Evolutionary conservation across 1,140 invertebrate genomes (phyloP).

Genomic region (Drosophila grimshawi): DNA sequence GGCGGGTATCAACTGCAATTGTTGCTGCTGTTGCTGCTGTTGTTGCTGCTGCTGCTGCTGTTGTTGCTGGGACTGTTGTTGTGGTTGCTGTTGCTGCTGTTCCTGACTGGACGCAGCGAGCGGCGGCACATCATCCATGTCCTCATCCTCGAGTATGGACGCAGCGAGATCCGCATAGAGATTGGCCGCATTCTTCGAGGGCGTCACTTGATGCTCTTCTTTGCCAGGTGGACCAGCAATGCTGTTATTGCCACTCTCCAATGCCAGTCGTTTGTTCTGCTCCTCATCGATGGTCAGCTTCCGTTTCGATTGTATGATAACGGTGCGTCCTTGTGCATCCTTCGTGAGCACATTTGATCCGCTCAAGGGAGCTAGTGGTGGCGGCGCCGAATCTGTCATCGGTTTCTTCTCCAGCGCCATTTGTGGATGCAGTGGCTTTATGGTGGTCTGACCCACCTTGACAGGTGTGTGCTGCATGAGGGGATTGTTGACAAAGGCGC

Average conservation of each 20-base stretch:
- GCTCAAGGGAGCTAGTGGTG: slow-evolving; percentile 85
- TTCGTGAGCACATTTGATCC: slow-evolving; percentile 73
- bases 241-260: slow-evolving; percentile 51
- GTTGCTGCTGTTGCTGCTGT: slow-evolving; percentile 42
- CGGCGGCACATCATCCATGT: slow-evolving; percentile 86
- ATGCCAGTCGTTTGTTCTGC: slow-evolving; percentile 79
- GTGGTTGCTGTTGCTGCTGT: slow-evolving; percentile 44
- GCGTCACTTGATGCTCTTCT: slow-evolving; percentile 84
- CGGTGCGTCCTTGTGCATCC: slow-evolving; percentile 84
- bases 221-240: slow-evolving; percentile 68
- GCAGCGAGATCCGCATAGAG: slow-evolving; percentile 89
- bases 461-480: slow-evolving; percentile 83
- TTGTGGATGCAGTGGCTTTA: slow-evolving; percentile 77
- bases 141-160: slow-evolving; percentile 89
- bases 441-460: slow-evolving; percentile 83
- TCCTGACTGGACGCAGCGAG: slow-evolving; percentile 61
- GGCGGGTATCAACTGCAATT: slow-evolving; percentile 64
- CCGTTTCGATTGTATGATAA: slow-evolving; percentile 80
- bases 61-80: slow-evolving; percentile 35
- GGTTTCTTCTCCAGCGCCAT: slow-evolving; percentile 71
- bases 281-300: slow-evolving; percentile 85
- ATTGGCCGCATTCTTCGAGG: slow-evolving; percentile 90
- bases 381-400: slow-evolving; percentile 83
- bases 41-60: slow-evolving; percentile 39
- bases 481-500: slow-evolving; percentile 85